phyloP scores from a whole-genome alignment of 2,888 invertebrate species.

The Scaptomyza tumidula region DNA sequence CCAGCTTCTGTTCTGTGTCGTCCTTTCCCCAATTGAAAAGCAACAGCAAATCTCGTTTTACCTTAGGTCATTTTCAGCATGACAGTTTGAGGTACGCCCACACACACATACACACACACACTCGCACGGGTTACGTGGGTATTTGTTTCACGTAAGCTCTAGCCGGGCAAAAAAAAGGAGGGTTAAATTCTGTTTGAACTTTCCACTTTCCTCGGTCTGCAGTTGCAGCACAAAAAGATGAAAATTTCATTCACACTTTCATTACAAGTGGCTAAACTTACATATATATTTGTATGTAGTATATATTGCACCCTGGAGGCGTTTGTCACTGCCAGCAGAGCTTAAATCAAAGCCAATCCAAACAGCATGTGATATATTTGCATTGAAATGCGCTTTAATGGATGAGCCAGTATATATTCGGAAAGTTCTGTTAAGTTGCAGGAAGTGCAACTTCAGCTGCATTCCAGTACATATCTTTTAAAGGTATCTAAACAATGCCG shows the following conservation, averaged over 20 bases:
- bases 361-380: constrained; percentile 40
- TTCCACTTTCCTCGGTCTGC: constrained; percentile 54
- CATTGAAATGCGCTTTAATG: constrained; percentile 53
- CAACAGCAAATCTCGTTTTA: constrained; percentile 67
- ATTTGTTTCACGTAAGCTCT: constrained; percentile 53
- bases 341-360: constrained; percentile 24
- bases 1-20: constrained; percentile 19
- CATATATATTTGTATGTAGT: neutral
- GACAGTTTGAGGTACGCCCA: constrained; percentile 45
- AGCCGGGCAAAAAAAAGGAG: neutral
- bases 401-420: neutral
- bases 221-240: constrained; percentile 37
- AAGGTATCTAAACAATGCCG: constrained; percentile 53
- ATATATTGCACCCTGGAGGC: constrained; percentile 73
- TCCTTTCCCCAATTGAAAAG: constrained; percentile 45
- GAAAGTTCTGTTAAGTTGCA: neutral
- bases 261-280: constrained; percentile 54
- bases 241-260: constrained; percentile 75
- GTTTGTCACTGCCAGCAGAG: constrained; percentile 56
- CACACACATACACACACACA: constrained; percentile 16
- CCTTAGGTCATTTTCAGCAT: constrained; percentile 75
- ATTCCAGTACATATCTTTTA: constrained; percentile 49
- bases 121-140: constrained; percentile 45
- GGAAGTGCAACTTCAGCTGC: constrained; percentile 32
- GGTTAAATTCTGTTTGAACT: constrained; percentile 77